These are phyloP conservation scores for Sander lucioperca DNA, from an alignment of 2,113 vertebrate species.

Conservation along the genomic window DNA sequence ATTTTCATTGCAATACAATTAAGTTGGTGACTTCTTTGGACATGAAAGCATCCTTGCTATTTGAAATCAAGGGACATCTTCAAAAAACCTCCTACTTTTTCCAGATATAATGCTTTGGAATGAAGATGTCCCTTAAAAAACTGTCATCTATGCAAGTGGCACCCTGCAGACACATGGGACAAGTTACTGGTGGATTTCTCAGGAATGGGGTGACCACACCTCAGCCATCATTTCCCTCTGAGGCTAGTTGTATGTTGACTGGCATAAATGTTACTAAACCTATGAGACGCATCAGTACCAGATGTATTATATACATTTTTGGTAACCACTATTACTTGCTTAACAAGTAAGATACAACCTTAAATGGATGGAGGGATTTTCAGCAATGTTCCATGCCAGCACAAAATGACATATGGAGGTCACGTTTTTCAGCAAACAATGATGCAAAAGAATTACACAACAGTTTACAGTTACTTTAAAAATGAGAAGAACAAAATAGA, in stretches of 20 bases:
- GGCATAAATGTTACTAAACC: slow-evolving; percentile 79
- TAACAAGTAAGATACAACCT: slow-evolving; percentile 83
- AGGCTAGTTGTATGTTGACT: slow-evolving; percentile 81
- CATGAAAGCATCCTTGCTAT: slow-evolving; percentile 78
- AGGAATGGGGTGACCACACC: slow-evolving; percentile 70
- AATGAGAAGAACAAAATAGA: slow-evolving; percentile 75
- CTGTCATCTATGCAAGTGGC: slow-evolving; percentile 79
- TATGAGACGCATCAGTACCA: slow-evolving; percentile 83
- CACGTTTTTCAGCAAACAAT: slow-evolving; percentile 86
- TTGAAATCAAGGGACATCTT: slow-evolving; percentile 80
- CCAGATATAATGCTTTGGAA: slow-evolving; percentile 86
- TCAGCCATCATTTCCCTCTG: slow-evolving; percentile 80
- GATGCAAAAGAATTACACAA: slow-evolving; percentile 92
- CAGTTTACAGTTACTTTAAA: slow-evolving; percentile 89
- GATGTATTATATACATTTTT: slow-evolving; percentile 88
- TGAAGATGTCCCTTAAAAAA: slow-evolving; percentile 82
- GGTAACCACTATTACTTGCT: slow-evolving; percentile 86
- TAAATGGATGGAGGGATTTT: slow-evolving; percentile 79
- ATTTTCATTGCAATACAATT: slow-evolving; percentile 77
- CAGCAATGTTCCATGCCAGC: slow-evolving; percentile 77
- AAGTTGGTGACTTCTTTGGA: slow-evolving; percentile 83
- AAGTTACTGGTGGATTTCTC: slow-evolving; percentile 75
- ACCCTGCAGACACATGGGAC: slow-evolving; percentile 80
- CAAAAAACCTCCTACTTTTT: slow-evolving; percentile 77
- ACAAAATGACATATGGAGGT: slow-evolving; percentile 76